Evolutionary conservation across 2,113 vertebrate genomes (phyloP).

Genomic region (Tupaia chinensis): DNA sequence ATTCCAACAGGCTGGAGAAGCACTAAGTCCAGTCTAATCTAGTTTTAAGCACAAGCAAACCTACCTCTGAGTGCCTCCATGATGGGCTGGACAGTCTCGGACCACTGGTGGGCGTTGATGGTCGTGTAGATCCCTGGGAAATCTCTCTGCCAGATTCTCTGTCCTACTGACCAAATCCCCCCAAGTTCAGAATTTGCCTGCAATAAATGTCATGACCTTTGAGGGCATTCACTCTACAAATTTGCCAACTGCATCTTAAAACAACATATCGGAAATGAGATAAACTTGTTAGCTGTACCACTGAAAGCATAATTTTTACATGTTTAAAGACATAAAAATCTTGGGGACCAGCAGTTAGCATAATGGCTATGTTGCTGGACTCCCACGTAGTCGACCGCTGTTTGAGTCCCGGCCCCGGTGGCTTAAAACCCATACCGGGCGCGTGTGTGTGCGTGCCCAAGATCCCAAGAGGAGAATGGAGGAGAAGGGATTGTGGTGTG

Average conservation of each 20-base stretch:
- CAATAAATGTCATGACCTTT: conserved; percentile 25
- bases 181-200: conserved; percentile 95
- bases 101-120: conserved; percentile 94
- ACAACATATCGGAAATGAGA: not conserved
- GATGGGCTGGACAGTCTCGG: conserved; percentile 94
- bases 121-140: conserved; percentile 96
- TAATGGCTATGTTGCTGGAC: too few relatives aligned
- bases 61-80: conserved; percentile 98
- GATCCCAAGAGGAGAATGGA: too few relatives aligned
- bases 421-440: too few relatives aligned
- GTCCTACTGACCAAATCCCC: conserved; percentile 96
- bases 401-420: too few relatives aligned
- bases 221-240: not conserved
- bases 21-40: fast-evolving
- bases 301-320: not conserved
- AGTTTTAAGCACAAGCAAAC: not conserved
- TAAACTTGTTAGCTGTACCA: not conserved
- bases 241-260: not conserved
- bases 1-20: too few relatives aligned
- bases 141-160: conserved; percentile 97
- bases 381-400: too few relatives aligned
- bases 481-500: too few relatives aligned
- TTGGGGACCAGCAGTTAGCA: too few relatives aligned
- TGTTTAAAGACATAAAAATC: too few relatives aligned
- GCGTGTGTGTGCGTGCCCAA: too few relatives aligned